A percentile compares a stretch with the other conserved stretches of the same genome.
These are phyloP conservation scores for Anguilla japonica DNA, from an alignment of 2,113 vertebrate genomes.

Conservation along the genomic window DNA sequence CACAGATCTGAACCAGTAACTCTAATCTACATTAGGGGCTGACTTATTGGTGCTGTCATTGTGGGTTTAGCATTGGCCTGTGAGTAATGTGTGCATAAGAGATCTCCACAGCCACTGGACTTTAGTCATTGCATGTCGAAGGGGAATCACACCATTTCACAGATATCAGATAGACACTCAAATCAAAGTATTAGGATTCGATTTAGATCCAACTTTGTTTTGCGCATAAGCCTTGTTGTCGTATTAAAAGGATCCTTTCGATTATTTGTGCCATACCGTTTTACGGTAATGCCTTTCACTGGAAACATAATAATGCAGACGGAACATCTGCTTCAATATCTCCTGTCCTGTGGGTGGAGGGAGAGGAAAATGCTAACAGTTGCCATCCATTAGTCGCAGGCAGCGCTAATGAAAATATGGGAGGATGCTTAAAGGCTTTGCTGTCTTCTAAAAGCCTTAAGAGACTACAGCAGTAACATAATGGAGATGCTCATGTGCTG, in stretches of 20 bases:
- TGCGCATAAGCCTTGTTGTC: neutral
- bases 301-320: neutral
- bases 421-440: neutral
- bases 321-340: neutral
- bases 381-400: neutral
- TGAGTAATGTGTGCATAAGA: neutral
- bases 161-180: neutral
- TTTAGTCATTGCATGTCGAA: neutral
- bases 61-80: neutral
- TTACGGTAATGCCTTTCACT: neutral
- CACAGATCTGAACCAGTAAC: neutral
- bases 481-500: neutral
- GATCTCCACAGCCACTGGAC: neutral
- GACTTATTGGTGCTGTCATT: neutral
- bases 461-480: neutral
- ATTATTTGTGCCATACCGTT: neutral
- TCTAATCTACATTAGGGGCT: neutral
- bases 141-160: neutral
- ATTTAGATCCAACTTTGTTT: neutral
- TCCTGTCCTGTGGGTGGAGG: neutral
- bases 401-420: neutral
- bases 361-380: neutral
- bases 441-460: neutral
- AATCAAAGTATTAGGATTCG: neutral
- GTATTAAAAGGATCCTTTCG: neutral